Conservation (phyloP, 2,113 vertebrate genomes). For the Cyprinodon tularosa region DNA sequence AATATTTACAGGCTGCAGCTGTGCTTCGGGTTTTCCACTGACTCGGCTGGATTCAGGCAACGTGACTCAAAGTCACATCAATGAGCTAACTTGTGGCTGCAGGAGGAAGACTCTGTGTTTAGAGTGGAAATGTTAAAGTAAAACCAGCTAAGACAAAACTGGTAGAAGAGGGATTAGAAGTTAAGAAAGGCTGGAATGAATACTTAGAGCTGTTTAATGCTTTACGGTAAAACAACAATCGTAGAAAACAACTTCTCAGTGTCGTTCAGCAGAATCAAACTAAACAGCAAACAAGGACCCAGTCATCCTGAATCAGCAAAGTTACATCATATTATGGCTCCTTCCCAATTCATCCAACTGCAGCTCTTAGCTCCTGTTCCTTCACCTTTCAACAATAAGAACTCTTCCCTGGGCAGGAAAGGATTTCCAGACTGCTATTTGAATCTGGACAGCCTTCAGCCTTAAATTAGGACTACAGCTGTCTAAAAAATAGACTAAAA, state of each 20-base stretch:
- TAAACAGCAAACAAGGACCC: not conserved
- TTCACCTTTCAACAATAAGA: too few relatives aligned
- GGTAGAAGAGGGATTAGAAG: not conserved
- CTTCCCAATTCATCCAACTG: too few relatives aligned
- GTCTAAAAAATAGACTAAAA: too few relatives aligned
- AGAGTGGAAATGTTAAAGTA: not conserved
- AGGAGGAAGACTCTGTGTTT: slow-evolving; percentile 15
- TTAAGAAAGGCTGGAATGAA: too few relatives aligned
- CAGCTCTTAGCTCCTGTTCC: too few relatives aligned
- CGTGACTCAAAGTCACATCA: slow-evolving; percentile 27
- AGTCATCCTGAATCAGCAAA: not conserved
- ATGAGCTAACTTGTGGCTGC: slow-evolving; percentile 22
- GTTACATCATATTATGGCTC: not conserved
- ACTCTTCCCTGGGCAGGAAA: too few relatives aligned
- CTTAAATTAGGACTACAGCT: too few relatives aligned
- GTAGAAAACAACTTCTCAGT: too few relatives aligned
- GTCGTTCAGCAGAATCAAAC: too few relatives aligned
- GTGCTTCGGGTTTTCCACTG: slow-evolving; percentile 42
- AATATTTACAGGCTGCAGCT: slow-evolving; percentile 62
- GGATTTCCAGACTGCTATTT: too few relatives aligned
- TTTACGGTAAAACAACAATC: too few relatives aligned
- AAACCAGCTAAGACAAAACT: not conserved
- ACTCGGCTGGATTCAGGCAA: slow-evolving; percentile 35
- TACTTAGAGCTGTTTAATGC: not conserved
- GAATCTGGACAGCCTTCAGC: too few relatives aligned